Percentiles rank a stretch among this genome's conserved stretches.
Conservation (phyloP, 2,797 vertebrate genomes). For the Carduelis carduelis region DNA sequence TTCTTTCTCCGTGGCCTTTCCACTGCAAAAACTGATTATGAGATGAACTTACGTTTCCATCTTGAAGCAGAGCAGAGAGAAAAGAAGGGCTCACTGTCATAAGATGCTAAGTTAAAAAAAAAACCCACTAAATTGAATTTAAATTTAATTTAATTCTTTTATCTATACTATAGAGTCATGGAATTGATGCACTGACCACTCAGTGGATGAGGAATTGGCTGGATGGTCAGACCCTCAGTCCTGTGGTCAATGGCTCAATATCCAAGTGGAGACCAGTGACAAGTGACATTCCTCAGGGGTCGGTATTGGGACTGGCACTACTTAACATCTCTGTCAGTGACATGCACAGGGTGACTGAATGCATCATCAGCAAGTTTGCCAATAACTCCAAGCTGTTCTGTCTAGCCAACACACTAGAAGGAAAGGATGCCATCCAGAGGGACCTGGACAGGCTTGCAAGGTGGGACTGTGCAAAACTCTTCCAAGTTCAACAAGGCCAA, state of each 20-base stretch:
- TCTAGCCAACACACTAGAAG: accelerated
- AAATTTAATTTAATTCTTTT: background rate
- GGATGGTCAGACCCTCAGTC: background rate
- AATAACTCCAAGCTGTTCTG: background rate
- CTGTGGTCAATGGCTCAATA: background rate
- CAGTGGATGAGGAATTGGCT: background rate
- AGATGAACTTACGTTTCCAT: background rate
- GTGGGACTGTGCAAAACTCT: background rate
- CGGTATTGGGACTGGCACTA: background rate
- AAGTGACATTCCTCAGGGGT: background rate
- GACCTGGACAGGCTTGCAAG: background rate
- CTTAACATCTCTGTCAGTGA: background rate
- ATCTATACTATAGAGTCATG: background rate
- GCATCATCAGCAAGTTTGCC: background rate
- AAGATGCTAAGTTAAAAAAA: background rate
- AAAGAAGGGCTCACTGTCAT: background rate
- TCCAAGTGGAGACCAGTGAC: background rate
- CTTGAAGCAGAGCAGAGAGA: background rate
- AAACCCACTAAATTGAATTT: background rate
- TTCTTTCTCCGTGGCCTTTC: background rate
- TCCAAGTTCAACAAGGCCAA: background rate
- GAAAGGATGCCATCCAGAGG: background rate
- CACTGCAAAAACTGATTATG: background rate
- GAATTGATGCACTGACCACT: background rate
- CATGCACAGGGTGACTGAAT: background rate